phyloP scores from a whole-genome alignment of 2,113 vertebrate genomes.

The Melanocharis versteri region DNA sequence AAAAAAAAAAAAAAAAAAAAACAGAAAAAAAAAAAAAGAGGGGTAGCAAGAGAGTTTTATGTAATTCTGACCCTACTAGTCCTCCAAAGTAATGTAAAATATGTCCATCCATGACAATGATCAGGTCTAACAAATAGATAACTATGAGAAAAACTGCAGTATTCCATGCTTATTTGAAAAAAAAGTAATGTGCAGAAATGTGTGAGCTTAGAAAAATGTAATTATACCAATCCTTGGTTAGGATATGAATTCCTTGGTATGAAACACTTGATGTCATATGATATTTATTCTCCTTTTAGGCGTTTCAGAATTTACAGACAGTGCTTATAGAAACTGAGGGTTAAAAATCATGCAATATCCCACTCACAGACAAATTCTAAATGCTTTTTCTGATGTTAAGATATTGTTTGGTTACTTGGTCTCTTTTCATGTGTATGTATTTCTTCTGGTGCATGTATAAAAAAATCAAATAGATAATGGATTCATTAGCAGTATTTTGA shows the following conservation, averaged over 20 bases:
- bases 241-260: not conserved
- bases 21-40: fast-evolving
- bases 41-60: not conserved
- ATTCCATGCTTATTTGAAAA: not conserved
- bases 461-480: not conserved
- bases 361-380: not conserved
- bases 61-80: not conserved
- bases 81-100: not conserved
- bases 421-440: not conserved
- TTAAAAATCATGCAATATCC: not conserved
- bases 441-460: not conserved
- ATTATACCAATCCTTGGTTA: not conserved
- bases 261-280: not conserved
- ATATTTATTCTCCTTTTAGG: not conserved
- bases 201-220: not conserved
- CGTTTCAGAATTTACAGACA: not conserved
- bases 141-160: not conserved
- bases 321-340: not conserved
- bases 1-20: not conserved
- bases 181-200: not conserved
- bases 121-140: not conserved
- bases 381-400: not conserved
- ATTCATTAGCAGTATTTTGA: not conserved
- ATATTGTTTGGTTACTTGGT: fast-evolving
- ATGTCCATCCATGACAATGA: not conserved